A percentile compares a stretch with the other conserved stretches of the same genome.
Evolutionary conservation across 2,113 vertebrate species (phyloP).

Genomic region (Sapayoa aenigma): DNA sequence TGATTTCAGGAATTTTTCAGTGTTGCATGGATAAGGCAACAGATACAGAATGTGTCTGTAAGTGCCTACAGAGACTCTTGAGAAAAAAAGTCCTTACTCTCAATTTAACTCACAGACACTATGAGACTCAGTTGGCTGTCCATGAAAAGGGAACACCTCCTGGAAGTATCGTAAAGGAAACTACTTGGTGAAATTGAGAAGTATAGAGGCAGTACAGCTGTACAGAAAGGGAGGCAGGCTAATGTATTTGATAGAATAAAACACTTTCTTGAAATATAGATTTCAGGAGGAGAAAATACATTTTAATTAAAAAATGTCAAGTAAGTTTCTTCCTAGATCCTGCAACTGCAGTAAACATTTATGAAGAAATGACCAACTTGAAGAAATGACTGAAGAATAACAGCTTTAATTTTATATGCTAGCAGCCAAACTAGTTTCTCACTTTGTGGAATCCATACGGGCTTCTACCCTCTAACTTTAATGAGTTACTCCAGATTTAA

Average conservation of each 20-base stretch:
- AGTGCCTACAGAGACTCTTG: neutral
- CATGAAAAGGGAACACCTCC: neutral
- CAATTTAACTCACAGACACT: neutral
- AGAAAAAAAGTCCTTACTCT: neutral
- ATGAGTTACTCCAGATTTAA: constrained; percentile 54
- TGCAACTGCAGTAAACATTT: constrained; percentile 3
- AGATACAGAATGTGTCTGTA: neutral
- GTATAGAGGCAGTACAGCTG: neutral
- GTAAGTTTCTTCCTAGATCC: neutral
- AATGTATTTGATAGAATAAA: neutral
- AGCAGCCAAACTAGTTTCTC: constrained; percentile 6
- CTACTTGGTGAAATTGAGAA: neutral
- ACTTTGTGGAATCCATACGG: constrained; percentile 30
- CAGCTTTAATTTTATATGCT: neutral
- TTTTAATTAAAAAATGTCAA: neutral
- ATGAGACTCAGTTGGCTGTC: neutral
- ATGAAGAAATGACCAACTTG: neutral
- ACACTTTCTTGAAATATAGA: neutral
- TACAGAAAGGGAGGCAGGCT: neutral
- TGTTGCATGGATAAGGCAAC: neutral
- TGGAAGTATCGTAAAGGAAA: neutral
- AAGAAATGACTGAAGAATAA: constrained; percentile 15
- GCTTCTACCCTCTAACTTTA: constrained; percentile 28
- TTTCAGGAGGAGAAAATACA: neutral
- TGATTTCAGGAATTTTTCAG: neutral